phyloP scores from a whole-genome alignment of 2,888 invertebrate genomes.

The Himalopsyche anomala region DNA sequence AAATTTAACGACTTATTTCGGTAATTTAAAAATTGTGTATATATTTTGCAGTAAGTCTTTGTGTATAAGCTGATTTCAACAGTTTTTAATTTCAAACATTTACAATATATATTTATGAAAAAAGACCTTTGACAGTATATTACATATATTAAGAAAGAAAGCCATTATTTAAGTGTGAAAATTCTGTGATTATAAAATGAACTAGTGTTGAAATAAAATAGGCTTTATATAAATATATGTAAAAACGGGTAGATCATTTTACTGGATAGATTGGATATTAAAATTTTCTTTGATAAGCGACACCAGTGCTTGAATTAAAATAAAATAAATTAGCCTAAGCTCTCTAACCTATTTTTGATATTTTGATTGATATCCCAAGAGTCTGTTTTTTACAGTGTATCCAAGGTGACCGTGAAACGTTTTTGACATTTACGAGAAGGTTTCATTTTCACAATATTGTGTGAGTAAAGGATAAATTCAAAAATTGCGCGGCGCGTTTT shows the following conservation, averaged over 20 bases:
- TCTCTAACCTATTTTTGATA: not conserved
- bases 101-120: too few relatives aligned
- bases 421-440: not conserved
- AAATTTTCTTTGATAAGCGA: not conserved
- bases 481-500: not conserved
- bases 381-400: not conserved
- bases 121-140: too few relatives aligned
- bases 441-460: not conserved
- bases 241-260: not conserved
- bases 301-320: not conserved
- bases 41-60: too few relatives aligned
- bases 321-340: not conserved
- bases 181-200: too few relatives aligned
- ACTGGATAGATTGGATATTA: not conserved
- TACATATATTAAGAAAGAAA: too few relatives aligned
- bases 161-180: too few relatives aligned
- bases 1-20: too few relatives aligned
- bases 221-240: not conserved
- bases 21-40: too few relatives aligned
- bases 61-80: too few relatives aligned
- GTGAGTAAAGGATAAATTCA: not conserved
- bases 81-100: too few relatives aligned
- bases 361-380: not conserved
- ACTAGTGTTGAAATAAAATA: too few relatives aligned
- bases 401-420: constrained; percentile 28